Base-by-base conservation (phyloP, 2,113 vertebrate species). In the Onychostruthus taczanowskii region DNA sequence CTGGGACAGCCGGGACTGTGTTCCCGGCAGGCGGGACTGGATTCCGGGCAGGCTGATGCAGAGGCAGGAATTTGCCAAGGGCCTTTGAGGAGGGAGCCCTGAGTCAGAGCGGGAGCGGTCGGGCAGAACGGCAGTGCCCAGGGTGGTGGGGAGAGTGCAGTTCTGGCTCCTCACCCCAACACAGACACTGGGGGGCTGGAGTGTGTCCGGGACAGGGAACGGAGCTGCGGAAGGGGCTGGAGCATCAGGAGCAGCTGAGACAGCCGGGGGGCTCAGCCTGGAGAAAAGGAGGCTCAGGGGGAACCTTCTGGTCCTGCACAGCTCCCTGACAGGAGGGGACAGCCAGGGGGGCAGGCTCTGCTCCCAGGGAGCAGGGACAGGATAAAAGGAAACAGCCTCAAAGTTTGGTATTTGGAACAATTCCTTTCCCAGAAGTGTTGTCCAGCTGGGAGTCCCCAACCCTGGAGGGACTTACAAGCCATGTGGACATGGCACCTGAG, bases 331-430 rank as follows among this genome's bases (percentile, higher is more conserved):
- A 55, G n/a, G 14, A 68, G 46, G 4, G 16, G 3, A 8, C 20
- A n/a, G 28, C 13, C 0, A 1, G 13, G 7, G 6, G 13, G 6
- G 5, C 1, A 0, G 23, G 46, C 24, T 75, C 39, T 75, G 70
- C 47, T 89, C 24, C 20, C n/a, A 47, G 19, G 30, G 9, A 47
- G 9, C n/a, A n/a, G 33, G 46, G 39, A 75, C 39, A 75, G 39
- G 17, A 61, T 0, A 4, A 83, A 39, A 62, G 17, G n/a, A 18
- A 75, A 41, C 0, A 1, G 47, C 62, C 62, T 69, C 41, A 16
- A 15, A 58, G 6, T 13, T 69, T 22, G 5, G 31, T 69, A 35
- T 16, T 35, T 21, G 41, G 16, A 69, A 19, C n/a, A 31, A 23
- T 53, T 47, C 26, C 24, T 73, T 27, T 22, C 18, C 12, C 41